Evolutionary conservation across 2,888 invertebrate genomes (phyloP), one percentile per base, ranked within the genome.

Genomic region (Lithosia quadra): DNA sequence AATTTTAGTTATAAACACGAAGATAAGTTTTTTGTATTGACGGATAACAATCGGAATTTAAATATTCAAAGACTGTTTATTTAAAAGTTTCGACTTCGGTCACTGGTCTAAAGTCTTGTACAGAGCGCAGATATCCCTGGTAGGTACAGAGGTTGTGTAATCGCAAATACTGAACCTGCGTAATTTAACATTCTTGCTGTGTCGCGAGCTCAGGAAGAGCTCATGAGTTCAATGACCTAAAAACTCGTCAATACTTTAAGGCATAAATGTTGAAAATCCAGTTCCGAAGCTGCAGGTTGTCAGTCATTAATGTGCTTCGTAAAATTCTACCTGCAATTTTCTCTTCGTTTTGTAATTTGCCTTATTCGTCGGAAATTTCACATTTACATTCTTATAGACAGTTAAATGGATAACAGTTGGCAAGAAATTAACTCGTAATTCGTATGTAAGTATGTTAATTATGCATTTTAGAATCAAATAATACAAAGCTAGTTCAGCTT

Each of bases 191-290:
- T 49, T 43, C 18, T 43, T 18, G 18, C 18, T 43, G 43, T 43
- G 7, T 18, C 18, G 43, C 7, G 5, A 15, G 18, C 7, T 43
- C 18, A 43, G 43, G 43, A 43, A 18, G 43, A 24, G 0, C 15
- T 56, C 24, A 18, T 10, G 18, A 13, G 56, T 36, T 61, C 67
- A 56, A 11, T 62, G 22, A 67, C 61, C 56, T 53, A 67, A 18
- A n/a, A 56, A n/a, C 43, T 15, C 55, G 24, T 15, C 24, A 34
- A 60, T 21, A 5, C 1, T 56, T 67, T 67, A 61, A 43, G 28
- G 28, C 43, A 56, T 39, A 62, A 61, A 67, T 56, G 39, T 55
- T 39, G 55, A 62, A 13, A 62, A 61, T 62, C 61, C 67, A 39
- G 67, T 67, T 57, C 10, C 15, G 56, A 28, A 21, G 21, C 15